Evolutionary conservation across 2,888 invertebrate species (phyloP).

Genomic region (Monoplex corrugatus): DNA sequence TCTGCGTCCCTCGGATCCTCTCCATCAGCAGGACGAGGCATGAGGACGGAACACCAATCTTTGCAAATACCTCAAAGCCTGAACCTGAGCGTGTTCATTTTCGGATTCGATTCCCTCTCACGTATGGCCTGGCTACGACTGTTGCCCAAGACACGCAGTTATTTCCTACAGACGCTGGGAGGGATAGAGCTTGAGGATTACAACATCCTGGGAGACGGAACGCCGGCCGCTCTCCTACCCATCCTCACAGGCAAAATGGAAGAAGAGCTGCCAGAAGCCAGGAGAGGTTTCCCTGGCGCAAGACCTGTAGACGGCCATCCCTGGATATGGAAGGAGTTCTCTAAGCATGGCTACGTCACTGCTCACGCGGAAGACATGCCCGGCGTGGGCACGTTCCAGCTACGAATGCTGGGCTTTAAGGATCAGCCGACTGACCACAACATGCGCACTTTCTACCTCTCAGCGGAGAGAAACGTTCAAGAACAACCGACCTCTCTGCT

Average conservation of each 20-base stretch:
- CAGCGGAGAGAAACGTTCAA: slow-evolving; percentile 83
- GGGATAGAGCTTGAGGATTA: slow-evolving; percentile 86
- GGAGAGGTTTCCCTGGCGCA: slow-evolving; percentile 86
- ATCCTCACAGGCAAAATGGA: slow-evolving; percentile 91
- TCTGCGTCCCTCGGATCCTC: too few relatives aligned
- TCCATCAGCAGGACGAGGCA: background rate
- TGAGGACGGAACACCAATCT: background rate
- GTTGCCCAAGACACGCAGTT: slow-evolving; percentile 73
- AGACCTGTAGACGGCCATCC: slow-evolving; percentile 89
- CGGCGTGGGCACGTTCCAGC: slow-evolving; percentile 92
- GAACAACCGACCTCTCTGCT: slow-evolving; percentile 83
- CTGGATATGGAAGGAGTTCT: slow-evolving; percentile 92
- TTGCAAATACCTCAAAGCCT: background rate
- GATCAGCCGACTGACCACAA: slow-evolving; percentile 94
- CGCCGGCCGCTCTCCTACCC: slow-evolving; percentile 88
- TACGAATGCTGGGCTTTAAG: slow-evolving; percentile 92
- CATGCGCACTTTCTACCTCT: slow-evolving; percentile 88
- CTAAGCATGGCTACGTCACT: slow-evolving; percentile 84
- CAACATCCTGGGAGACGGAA: slow-evolving; percentile 83
- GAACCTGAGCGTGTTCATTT: slow-evolving; percentile 38
- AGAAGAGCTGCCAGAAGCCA: slow-evolving; percentile 92
- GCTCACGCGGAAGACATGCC: slow-evolving; percentile 94
- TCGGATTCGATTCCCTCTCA: too few relatives aligned
- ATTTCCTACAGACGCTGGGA: slow-evolving; percentile 71
- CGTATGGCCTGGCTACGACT: too few relatives aligned